Conservation (phyloP, 2,888 invertebrate species). For the Anaspis maculata region DNA sequence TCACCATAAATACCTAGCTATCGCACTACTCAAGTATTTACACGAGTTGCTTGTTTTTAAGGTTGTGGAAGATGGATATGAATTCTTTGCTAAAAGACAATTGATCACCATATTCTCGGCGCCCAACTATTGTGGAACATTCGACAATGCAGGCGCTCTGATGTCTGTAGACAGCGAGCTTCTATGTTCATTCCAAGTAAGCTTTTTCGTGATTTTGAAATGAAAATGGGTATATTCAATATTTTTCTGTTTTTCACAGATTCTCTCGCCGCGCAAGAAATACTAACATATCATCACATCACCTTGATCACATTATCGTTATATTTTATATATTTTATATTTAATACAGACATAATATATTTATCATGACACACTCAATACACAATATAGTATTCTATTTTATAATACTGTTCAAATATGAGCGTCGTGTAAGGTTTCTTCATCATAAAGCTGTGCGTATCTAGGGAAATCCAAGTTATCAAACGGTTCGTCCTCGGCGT, state of each 20-base stretch:
- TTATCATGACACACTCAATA: too few species aligned
- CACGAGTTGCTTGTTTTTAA: conserved; percentile 47
- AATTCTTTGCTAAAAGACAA: conserved; percentile 98
- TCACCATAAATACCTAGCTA: too few species aligned
- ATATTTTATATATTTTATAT: too few species aligned
- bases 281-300: too few species aligned
- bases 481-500: conserved; percentile 9
- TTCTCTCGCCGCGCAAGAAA: too few species aligned
- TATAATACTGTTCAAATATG: conserved; percentile 12
- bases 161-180: conserved; percentile 29
- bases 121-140: conserved; percentile 34
- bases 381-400: too few species aligned
- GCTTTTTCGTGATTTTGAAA: neutral
- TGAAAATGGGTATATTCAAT: neutral
- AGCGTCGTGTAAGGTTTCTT: conserved; percentile 10
- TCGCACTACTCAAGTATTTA: too few species aligned
- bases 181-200: conserved; percentile 48
- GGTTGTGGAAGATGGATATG: conserved; percentile 98
- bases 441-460: conserved; percentile 11
- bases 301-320: too few species aligned
- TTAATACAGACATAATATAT: too few species aligned
- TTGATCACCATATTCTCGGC: conserved; percentile 71
- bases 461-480: conserved; percentile 9
- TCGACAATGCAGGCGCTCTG: conserved; percentile 34
- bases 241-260: too few species aligned